Evolutionary conservation across 2,888 invertebrate species (phyloP), one percentile per base, ranked within the genome.

Genomic region (Polymixis lichenea): DNA sequence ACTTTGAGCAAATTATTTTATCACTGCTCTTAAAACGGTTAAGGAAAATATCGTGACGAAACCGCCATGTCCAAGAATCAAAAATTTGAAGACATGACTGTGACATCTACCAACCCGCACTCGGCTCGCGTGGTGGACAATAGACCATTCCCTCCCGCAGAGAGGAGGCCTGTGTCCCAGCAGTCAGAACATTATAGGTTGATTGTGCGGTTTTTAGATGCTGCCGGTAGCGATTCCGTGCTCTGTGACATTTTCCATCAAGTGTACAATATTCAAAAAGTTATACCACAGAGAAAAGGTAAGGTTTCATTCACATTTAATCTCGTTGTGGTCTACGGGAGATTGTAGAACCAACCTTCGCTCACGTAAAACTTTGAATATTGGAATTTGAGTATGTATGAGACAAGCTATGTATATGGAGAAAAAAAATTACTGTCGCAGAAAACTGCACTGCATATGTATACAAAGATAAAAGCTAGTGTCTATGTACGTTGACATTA

Each of bases 231-330:
- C 19, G 13, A 25, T 46, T 49, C 25, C 49, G 13, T 15, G 15
- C 5, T 51, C 51, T 51, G 1, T 22, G 28, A 66, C 22, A 51
- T 25, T 66, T 51, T 22, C 8, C 28, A 28, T 51, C 28, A 15
- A 69, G 46, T 66, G 17, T 32, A 38, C 46, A 32, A 68, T 67
- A 73, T 82, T 74, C 25, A 61, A 78, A 82, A 82, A 64, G 67
- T 71, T 70, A 13, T 15, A 22, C 43, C 22, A 51, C 15, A 22
- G 25, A 56, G 67, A 71, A 72, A 68, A 77, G 51, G 76, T 71
- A 68, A 67, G 71, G 58, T 71, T 78, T 61, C 72, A 74, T 82
- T 82, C 49, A 22, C 56, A 53, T 72, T 78, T 78, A 82, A 82
- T 74, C 74, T 82, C 64, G 61, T 72, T 62, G 74, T 71, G 67